Evolutionary conservation across 1,140 invertebrate species (phyloP), one percentile per base, ranked within the genome.

Genomic region (Manduca sexta): DNA sequence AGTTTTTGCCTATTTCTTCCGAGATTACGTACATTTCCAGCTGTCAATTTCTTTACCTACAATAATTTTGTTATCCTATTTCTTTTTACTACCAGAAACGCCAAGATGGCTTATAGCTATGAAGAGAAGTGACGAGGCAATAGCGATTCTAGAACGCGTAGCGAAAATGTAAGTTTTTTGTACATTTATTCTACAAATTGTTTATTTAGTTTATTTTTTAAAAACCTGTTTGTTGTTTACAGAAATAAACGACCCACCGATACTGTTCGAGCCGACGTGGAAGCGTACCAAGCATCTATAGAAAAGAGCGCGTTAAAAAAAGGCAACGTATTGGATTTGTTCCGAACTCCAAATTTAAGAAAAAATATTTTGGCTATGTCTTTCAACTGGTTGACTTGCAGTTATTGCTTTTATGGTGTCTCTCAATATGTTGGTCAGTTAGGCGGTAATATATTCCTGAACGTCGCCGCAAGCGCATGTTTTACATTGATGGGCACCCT

Each of bases 321-420:
- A 61, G 88, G 89, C 5, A 90, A 74, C 31, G 71, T 95, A 16
- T 2, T 90, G 1, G 93, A 94, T 76, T 78, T 95, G 1, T 90
- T 95, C 51, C 78, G 88, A 26, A 94, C 93, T 1, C 92, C 92
- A 0, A 93, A 93, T 67, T 86, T 95, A 73, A 75, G 93, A 29
- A 82, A 90, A 18, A 94, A 94, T 62, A 94, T 93, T 1, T 69
- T 94, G 8, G 88, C 87, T 17, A 91, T 93, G 70, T 88, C 89
- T 26, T 90, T 91, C 54, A 90, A 91, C 49, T 94, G 92, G 92
- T 58, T 92, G 3, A 88, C 91, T 0, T 92, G 91, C 47, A 92
- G 92, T 16, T 89, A 93, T 64, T 92, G 91, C 44, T 91, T 93
- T 56, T 94, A 92, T 59, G 93, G 92, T 1, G 89, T 93, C 10